Base-by-base conservation (phyloP, 2,797 vertebrate species). In the Anomalospiza imberbis region DNA sequence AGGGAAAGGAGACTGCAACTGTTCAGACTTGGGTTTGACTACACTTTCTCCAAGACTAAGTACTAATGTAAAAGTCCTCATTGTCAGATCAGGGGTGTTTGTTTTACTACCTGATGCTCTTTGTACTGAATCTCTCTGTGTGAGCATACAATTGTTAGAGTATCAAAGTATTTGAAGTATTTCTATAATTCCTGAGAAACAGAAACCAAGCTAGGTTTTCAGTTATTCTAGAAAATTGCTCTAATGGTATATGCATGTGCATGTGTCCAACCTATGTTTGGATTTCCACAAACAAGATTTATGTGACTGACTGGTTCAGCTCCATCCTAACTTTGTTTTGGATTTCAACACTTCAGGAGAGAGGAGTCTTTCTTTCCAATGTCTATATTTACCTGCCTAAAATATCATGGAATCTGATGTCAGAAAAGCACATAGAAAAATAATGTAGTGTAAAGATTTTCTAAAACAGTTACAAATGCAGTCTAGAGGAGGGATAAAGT, bases 401-500 rank as follows among this genome's bases (percentile, higher is more conserved):
- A 93, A 79, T 95, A 81, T 90, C 11, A 78, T 44, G 32, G 91
- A 71, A 19, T 72, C 22, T 67, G 18, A 78, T 93, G 60, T 93
- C 61, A 79, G 38, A 86, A 63, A 71, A 92, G 75, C 58, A 95
- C 94, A 89, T 47, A 89, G 53, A 57, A 91, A 89, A 91, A 87
- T 24, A 94, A 83, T 29, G 75, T 71, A 68, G 11, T 53, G 53
- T 28, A 57, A 91, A 93, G 40, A 36, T 86, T 75, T 83, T 88
- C 57, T 77, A 61, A 93, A 91, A 91, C 40, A 79, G 57, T 85
- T 93, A 71, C 60, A 94, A 85, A 88, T 92, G 85, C 75, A 93
- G 0, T 63, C 26, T 62, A 81, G 36, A 86, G 40, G 20, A 92
- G 21, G 57, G 38, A 82, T 79, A 91, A 79, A 60, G 48, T 91